Evolutionary conservation across 30 jellyfish, hydroid and myxozoan genomes (phyloP).

Genomic region (Aurelia coerulea): DNA sequence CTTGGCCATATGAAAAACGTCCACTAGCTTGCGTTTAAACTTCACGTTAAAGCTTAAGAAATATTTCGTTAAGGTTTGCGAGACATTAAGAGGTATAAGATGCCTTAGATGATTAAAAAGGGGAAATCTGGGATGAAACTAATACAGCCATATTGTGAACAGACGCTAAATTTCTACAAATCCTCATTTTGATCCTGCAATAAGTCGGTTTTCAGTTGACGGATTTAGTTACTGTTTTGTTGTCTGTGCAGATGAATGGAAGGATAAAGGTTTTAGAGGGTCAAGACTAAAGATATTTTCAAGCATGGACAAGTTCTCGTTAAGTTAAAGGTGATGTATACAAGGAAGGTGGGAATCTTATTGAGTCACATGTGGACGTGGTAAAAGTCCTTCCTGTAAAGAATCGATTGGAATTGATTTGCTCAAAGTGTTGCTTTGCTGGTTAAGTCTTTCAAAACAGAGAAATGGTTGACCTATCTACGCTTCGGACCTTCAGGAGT

Average conservation of each 20-base stretch:
- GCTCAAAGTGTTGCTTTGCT: too few species aligned
- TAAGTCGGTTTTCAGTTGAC: neutral
- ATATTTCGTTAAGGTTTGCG: too few species aligned
- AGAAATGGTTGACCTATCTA: too few species aligned
- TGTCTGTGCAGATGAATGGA: neutral
- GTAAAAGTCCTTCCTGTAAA: too few species aligned
- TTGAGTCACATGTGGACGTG: neutral
- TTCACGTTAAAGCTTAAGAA: too few species aligned
- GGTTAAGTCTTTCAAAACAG: too few species aligned
- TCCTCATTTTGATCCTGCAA: neutral
- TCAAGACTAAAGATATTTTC: slow-evolving; percentile 1
- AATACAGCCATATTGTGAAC: slow-evolving; percentile 19
- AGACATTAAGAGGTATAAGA: too few species aligned
- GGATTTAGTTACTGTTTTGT: slow-evolving; percentile 2
- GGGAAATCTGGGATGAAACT: slow-evolving; percentile 1
- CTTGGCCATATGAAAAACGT: too few species aligned
- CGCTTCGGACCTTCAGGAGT: too few species aligned
- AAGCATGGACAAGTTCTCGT: slow-evolving; percentile 39
- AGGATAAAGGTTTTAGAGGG: neutral
- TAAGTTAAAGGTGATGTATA: neutral
- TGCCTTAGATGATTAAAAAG: too few species aligned
- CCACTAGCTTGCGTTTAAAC: too few species aligned
- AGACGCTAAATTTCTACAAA: slow-evolving; percentile 5
- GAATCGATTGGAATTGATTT: too few species aligned
- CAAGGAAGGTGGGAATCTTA: neutral